phyloP scores from a whole-genome alignment of 2,888 invertebrate species.

The Drosophila macrospina region DNA sequence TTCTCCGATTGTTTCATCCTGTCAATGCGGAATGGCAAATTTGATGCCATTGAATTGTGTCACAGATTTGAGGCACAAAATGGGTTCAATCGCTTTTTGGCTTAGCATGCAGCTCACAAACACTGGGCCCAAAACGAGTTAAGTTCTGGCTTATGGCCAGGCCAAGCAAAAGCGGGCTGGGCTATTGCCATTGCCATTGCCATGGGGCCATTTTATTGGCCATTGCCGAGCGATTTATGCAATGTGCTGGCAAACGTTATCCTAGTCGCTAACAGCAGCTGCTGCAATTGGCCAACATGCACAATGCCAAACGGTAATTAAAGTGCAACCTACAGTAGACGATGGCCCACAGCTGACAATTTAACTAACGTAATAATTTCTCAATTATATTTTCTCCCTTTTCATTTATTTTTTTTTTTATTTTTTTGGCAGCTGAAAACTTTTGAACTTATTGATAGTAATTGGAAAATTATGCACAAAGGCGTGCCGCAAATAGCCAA shows the following conservation, averaged over 20 bases:
- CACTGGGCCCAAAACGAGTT: constrained; percentile 13
- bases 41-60: constrained; percentile 51
- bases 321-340: constrained; percentile 39
- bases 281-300: constrained; percentile 45
- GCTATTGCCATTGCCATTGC: constrained; percentile 56
- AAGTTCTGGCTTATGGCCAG: constrained; percentile 48
- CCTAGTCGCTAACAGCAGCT: constrained; percentile 23
- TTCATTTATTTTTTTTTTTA: no score
- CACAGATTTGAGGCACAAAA: constrained; percentile 37
- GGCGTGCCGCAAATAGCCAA: constrained; percentile 36
- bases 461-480: constrained; percentile 74
- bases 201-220: constrained; percentile 71
- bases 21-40: constrained; percentile 43
- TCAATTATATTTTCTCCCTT: constrained; percentile 62
- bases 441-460: constrained; percentile 67
- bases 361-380: constrained; percentile 65
- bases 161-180: constrained; percentile 26
- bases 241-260: constrained; percentile 50
- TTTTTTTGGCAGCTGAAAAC: constrained; percentile 31
- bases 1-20: constrained; percentile 36
- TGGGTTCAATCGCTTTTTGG: constrained; percentile 27
- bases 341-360: constrained; percentile 19
- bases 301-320: constrained; percentile 72
- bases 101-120: constrained; percentile 39
- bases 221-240: constrained; percentile 71